These are phyloP conservation scores for Coelinius sp. DNA, from an alignment of 2,888 invertebrate genomes.

Conservation along the genomic window DNA sequence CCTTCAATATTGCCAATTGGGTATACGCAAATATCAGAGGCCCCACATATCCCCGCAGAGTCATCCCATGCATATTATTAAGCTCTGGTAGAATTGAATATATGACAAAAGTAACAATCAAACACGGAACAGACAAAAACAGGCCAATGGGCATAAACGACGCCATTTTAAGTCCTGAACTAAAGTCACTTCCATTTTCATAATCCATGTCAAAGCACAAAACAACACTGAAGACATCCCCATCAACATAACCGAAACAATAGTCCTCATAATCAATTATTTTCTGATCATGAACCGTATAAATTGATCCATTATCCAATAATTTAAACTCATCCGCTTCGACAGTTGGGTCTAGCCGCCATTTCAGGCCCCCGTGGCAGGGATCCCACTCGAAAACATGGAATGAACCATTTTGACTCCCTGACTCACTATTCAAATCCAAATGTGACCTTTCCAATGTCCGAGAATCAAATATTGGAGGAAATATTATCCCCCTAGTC, in stretches of 20 bases:
- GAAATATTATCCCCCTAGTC: slow-evolving; percentile 40
- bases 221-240: slow-evolving; percentile 41
- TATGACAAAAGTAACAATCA: slow-evolving; percentile 61
- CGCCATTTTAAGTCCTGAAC: neutral
- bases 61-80: slow-evolving; percentile 64
- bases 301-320: slow-evolving; percentile 54
- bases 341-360: slow-evolving; percentile 44
- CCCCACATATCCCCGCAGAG: slow-evolving; percentile 61
- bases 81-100: slow-evolving; percentile 63
- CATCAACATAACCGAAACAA: slow-evolving; percentile 48
- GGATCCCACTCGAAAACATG: slow-evolving; percentile 45
- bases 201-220: slow-evolving; percentile 48
- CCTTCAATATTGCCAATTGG: slow-evolving; percentile 52
- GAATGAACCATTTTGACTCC: slow-evolving; percentile 38
- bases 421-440: neutral
- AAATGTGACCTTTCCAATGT: slow-evolving; percentile 15
- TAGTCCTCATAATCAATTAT: slow-evolving; percentile 41
- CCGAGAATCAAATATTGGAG: slow-evolving; percentile 46
- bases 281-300: neutral
- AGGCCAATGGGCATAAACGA: slow-evolving; percentile 49
- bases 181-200: neutral
- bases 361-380: slow-evolving; percentile 43
- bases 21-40: slow-evolving; percentile 58
- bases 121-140: slow-evolving; percentile 62
- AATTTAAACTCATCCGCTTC: slow-evolving; percentile 45